Evolutionary conservation across 2,888 invertebrate species (phyloP).

Genomic region (Hemicrepidius hirtus): DNA sequence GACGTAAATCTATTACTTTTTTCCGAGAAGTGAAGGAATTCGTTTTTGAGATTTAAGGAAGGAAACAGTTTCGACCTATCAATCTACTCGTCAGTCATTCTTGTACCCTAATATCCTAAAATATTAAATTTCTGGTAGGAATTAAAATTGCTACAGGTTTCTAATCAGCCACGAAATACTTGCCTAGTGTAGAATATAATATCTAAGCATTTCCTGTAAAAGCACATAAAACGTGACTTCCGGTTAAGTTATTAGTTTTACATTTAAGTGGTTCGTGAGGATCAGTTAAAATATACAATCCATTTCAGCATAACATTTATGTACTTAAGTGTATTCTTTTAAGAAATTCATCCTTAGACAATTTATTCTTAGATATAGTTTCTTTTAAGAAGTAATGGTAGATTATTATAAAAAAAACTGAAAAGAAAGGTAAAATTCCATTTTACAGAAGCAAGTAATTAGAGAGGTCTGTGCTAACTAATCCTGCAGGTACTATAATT

Average conservation of each 20-base stretch:
- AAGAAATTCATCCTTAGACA: too few species aligned
- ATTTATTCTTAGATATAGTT: too few species aligned
- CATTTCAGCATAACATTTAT: too few species aligned
- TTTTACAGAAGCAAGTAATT: constrained; percentile 19
- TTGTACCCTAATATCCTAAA: too few species aligned
- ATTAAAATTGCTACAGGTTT: too few species aligned
- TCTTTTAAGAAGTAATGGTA: background rate
- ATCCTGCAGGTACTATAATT: constrained; percentile 53
- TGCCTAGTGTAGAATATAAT: background rate
- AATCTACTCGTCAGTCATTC: too few species aligned
- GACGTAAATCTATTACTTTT: constrained; percentile 27
- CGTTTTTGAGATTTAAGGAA: background rate
- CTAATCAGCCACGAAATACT: background rate
- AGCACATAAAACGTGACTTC: background rate
- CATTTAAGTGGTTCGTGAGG: too few species aligned
- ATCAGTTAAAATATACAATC: too few species aligned
- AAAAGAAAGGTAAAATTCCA: background rate
- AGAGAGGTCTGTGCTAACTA: constrained; percentile 22
- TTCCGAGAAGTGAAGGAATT: constrained; percentile 8
- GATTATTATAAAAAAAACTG: background rate
- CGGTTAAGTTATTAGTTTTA: background rate
- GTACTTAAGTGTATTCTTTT: too few species aligned
- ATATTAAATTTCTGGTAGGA: too few species aligned
- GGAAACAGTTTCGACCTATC: too few species aligned
- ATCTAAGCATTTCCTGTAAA: background rate